Conservation (phyloP, 2,888 invertebrate species). For the Eremobia ochroleuca region DNA sequence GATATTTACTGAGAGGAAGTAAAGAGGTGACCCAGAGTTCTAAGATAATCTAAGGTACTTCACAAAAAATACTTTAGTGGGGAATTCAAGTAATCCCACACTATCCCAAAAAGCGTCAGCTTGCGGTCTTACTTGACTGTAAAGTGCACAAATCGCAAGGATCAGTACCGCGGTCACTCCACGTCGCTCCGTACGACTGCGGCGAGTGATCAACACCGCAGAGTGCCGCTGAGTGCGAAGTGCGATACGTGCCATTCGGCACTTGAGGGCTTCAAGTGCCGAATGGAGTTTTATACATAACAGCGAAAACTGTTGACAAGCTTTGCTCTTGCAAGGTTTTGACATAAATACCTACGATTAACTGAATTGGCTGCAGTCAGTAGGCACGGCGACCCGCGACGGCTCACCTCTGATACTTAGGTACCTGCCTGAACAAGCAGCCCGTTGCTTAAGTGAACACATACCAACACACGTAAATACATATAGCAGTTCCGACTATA, state of each 20-base stretch:
- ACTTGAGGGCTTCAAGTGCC: not conserved
- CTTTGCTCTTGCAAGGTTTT: not conserved
- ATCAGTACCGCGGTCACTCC: constrained; percentile 5
- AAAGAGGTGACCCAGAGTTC: not conserved
- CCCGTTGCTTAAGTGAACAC: not conserved
- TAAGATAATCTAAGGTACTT: not conserved
- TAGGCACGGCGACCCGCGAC: constrained; percentile 14
- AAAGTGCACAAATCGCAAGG: not conserved
- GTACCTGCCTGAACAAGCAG: not conserved
- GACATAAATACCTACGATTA: constrained; percentile 1
- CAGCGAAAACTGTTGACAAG: not conserved
- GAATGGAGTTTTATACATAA: not conserved
- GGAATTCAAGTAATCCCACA: not conserved
- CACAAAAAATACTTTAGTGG: not conserved
- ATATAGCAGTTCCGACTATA: not conserved
- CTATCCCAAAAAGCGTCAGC: not conserved
- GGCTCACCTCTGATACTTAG: constrained; percentile 62
- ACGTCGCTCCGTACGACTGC: not conserved
- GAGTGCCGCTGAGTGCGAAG: not conserved
- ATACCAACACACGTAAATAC: too few relatives aligned
- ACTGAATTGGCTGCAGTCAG: not conserved
- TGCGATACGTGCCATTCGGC: not conserved
- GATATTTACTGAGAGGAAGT: not conserved
- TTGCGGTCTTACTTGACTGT: not conserved
- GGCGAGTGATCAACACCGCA: not conserved